Conservation (phyloP, 2,888 invertebrate species). For the Hirtodrosophila duncani region DNA sequence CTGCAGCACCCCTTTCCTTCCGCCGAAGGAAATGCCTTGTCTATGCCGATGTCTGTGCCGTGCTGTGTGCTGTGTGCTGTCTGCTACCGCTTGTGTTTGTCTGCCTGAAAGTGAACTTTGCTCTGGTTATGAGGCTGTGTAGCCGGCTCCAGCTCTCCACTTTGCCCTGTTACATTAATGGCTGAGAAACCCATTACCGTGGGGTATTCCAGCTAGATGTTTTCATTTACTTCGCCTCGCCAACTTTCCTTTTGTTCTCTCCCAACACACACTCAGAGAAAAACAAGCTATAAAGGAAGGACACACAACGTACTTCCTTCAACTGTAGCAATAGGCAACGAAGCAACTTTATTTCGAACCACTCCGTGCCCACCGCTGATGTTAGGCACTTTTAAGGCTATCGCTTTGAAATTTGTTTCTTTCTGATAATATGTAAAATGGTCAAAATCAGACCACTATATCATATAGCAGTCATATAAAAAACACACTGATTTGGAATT, state of each 20-base stretch:
- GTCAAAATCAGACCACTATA: too few relatives aligned
- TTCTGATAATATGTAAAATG: too few relatives aligned
- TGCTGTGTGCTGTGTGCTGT: slow-evolving; percentile 30
- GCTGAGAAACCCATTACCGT: slow-evolving; percentile 62
- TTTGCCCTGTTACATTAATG: slow-evolving; percentile 45
- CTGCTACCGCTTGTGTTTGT: slow-evolving; percentile 30
- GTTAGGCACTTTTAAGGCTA: too few relatives aligned
- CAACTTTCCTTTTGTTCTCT: slow-evolving; percentile 48
- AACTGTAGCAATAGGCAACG: too few relatives aligned
- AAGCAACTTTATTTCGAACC: too few relatives aligned
- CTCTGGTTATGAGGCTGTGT: slow-evolving; percentile 21
- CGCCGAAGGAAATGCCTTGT: slow-evolving; percentile 14
- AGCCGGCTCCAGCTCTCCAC: neutral
- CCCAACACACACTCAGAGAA: too few relatives aligned
- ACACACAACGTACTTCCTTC: too few relatives aligned
- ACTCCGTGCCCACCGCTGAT: too few relatives aligned
- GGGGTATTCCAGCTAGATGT: slow-evolving; percentile 56
- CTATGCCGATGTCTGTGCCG: slow-evolving; percentile 6
- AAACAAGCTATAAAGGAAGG: too few relatives aligned
- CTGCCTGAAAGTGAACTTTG: slow-evolving; percentile 60
- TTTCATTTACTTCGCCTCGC: slow-evolving; percentile 46
- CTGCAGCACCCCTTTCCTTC: neutral
- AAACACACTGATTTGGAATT: too few relatives aligned
- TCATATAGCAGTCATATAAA: too few relatives aligned
- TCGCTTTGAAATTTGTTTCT: too few relatives aligned